A percentile compares a stretch with the other conserved stretches of the same genome.
phyloP scores from a whole-genome alignment of 37 sponge, comb jelly and placozoan genomes.

The Hormiphora californensis region DNA sequence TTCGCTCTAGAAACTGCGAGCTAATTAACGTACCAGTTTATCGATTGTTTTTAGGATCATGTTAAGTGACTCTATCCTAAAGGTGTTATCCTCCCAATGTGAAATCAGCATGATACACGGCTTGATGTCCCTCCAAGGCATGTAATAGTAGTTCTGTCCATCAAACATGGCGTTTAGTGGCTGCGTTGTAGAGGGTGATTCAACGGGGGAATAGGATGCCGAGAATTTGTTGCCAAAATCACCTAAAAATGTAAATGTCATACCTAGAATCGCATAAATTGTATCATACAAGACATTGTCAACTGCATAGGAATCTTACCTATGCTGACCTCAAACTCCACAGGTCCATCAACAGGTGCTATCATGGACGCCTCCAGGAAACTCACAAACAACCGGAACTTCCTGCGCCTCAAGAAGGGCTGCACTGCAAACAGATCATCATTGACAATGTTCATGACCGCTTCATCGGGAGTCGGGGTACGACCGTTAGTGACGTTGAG shows the following conservation, averaged over 20 bases:
- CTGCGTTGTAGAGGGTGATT: constrained; percentile 68
- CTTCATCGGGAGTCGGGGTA: not conserved
- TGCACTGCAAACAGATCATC: constrained; percentile 52
- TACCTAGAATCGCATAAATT: not conserved
- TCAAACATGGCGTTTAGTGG: constrained; percentile 88
- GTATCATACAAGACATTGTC: not conserved
- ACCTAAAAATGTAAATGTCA: not conserved
- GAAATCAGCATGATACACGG: constrained; percentile 72
- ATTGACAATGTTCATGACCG: not conserved
- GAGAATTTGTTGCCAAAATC: constrained; percentile 92
- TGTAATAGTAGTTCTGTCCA: constrained; percentile 81
- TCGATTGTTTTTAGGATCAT: constrained; percentile 66
- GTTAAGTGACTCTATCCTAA: constrained; percentile 78
- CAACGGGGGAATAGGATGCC: constrained; percentile 63
- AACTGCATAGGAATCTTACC: constrained; percentile 58
- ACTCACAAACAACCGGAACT: constrained; percentile 77
- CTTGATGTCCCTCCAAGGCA: constrained; percentile 92
- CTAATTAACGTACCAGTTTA: constrained; percentile 19
- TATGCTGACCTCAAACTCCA: constrained; percentile 94
- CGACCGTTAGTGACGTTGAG: constrained; percentile 11
- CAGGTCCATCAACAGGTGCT: constrained; percentile 59
- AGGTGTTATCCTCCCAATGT: constrained; percentile 94
- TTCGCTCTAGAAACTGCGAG: too few species aligned
- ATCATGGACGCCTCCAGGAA: constrained; percentile 88
- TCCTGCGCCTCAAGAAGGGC: constrained; percentile 70